Percentiles rank a stretch among this genome's conserved stretches.
Evolutionary conservation across 2,797 vertebrate genomes (phyloP).

Genomic region (Lacerta bilineata): DNA sequence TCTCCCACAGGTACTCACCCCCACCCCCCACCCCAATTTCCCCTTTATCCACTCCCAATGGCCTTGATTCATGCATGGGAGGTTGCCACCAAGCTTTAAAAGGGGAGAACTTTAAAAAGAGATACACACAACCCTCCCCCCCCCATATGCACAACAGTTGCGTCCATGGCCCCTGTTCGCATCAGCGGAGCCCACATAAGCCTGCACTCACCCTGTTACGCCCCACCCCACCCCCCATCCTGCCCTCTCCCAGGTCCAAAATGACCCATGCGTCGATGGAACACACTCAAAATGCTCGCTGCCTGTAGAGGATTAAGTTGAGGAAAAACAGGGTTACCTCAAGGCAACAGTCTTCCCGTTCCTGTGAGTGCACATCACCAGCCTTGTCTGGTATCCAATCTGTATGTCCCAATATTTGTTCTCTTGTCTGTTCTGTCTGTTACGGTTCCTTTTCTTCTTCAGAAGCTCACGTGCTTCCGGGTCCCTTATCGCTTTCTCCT

Average conservation of each 20-base stretch:
- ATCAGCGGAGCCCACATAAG: too few species aligned
- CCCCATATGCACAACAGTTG: background rate
- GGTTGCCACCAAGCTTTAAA: background rate
- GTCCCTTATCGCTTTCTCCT: conserved; percentile 84
- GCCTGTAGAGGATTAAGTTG: background rate
- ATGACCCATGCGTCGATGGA: rapidly evolving
- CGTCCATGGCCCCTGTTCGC: too few species aligned
- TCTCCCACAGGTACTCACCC: background rate
- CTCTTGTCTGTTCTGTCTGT: conserved; percentile 93
- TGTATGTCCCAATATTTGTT: conserved; percentile 95
- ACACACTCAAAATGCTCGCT: too few species aligned
- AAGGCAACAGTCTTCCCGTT: conserved; percentile 87
- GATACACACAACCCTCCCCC: too few species aligned
- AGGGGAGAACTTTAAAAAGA: background rate
- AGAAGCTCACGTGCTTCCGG: conserved; percentile 94
- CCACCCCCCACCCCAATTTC: conserved; percentile 21
- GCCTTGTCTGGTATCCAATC: conserved; percentile 93
- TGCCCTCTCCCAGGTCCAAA: too few species aligned
- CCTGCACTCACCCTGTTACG: too few species aligned
- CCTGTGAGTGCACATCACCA: conserved; percentile 90
- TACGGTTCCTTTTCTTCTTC: conserved; percentile 94
- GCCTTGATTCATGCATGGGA: background rate
- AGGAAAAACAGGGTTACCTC: conserved; percentile 82
- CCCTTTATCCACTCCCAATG: background rate
- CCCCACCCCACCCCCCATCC: too few species aligned